phyloP scores from a whole-genome alignment of 2,113 vertebrate genomes.

The Lophochroa leadbeateri region DNA sequence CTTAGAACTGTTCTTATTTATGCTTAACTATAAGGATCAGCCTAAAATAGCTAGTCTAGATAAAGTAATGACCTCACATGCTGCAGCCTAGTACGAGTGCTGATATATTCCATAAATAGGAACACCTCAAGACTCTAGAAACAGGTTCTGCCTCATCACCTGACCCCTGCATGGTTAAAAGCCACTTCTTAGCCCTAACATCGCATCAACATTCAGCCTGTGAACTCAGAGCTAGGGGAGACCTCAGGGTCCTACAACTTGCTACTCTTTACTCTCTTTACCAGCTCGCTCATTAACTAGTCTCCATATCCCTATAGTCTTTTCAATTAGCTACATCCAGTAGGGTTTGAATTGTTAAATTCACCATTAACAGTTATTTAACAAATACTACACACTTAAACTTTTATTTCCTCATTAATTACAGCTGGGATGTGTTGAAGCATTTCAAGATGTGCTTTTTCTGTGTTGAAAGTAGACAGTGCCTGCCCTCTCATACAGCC shows the following conservation, averaged over 20 bases:
- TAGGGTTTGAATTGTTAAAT: neutral
- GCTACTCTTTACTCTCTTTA: neutral
- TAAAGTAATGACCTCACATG: neutral
- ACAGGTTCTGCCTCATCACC: neutral
- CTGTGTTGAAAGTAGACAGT: neutral
- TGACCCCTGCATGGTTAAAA: neutral
- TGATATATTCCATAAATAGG: neutral
- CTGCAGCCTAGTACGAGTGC: neutral
- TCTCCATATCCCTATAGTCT: neutral
- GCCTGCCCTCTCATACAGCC: neutral
- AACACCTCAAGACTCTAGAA: neutral
- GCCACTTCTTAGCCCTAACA: neutral
- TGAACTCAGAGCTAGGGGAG: neutral
- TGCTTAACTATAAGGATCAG: neutral
- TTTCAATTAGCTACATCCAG: neutral
- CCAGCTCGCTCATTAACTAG: fast-evolving
- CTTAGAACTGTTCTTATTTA: neutral
- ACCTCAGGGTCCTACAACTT: neutral
- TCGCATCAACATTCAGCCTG: neutral
- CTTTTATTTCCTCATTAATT: neutral
- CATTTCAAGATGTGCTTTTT: neutral
- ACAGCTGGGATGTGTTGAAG: neutral
- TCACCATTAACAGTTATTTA: neutral
- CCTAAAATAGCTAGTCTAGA: neutral
- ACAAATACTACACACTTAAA: neutral